A percentile compares a stretch with the other conserved stretches of the same genome.
Conservation (phyloP, 1,140 invertebrate genomes). For the Xylocopa sonorina region DNA sequence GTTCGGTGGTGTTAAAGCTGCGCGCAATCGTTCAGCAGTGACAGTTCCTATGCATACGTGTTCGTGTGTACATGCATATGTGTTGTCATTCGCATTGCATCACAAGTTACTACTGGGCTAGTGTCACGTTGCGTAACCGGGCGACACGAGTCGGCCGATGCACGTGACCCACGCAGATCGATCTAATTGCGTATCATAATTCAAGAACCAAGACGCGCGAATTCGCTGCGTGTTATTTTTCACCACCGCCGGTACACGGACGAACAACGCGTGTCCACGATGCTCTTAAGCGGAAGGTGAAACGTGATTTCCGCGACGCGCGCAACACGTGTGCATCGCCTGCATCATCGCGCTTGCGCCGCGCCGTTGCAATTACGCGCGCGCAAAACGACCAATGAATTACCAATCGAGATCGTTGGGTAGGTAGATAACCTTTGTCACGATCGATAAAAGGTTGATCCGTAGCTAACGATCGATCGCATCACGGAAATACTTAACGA, state of each 20-base stretch:
- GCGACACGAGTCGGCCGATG: neutral
- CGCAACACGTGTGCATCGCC: conserved; percentile 11
- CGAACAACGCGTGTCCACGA: neutral
- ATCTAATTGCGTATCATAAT: conserved; percentile 36
- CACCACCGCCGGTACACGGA: neutral
- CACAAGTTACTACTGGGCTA: conserved; percentile 13
- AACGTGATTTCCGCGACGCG: conserved; percentile 12
- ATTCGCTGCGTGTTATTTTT: conserved; percentile 4
- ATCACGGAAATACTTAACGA: too few relatives aligned
- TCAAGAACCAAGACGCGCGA: conserved; percentile 4
- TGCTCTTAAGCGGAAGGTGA: neutral
- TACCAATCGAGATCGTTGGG: too few relatives aligned
- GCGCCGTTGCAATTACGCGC: too few relatives aligned
- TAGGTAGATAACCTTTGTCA: too few relatives aligned
- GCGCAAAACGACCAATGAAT: too few relatives aligned
- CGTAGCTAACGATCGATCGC: neutral
- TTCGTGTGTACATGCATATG: neutral
- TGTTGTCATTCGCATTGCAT: conserved; percentile 21
- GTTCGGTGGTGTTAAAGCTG: neutral
- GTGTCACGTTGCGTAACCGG: conserved; percentile 35
- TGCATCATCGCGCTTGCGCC: too few relatives aligned
- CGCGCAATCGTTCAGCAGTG: neutral
- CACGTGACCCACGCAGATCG: conserved; percentile 36
- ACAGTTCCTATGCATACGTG: too few relatives aligned
- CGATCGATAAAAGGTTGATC: too few relatives aligned